These are phyloP conservation scores for Melopsittacus undulatus DNA, from an alignment of 2,797 vertebrate species.

Conservation along the genomic window DNA sequence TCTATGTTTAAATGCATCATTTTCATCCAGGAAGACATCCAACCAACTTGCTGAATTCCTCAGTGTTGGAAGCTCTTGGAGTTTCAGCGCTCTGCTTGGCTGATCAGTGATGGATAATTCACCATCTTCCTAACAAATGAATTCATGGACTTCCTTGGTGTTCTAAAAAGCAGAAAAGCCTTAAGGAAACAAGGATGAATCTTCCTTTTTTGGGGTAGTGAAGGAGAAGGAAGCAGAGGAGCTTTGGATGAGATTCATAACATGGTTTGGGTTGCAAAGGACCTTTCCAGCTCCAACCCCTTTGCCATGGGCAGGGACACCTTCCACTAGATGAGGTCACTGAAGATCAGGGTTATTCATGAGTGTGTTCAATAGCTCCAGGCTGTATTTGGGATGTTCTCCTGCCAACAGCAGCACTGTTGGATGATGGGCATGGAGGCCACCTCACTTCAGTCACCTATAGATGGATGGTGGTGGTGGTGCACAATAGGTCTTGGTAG, in stretches of 20 bases:
- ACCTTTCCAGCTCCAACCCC: neutral
- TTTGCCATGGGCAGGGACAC: neutral
- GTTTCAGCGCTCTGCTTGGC: neutral
- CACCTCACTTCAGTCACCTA: too few relatives aligned
- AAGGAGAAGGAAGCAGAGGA: neutral
- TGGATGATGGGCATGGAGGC: neutral
- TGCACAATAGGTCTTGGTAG: neutral
- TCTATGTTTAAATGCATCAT: neutral
- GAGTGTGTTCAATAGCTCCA: neutral
- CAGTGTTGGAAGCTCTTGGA: neutral
- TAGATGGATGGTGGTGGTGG: fast-evolving
- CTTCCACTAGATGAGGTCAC: neutral
- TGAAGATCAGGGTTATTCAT: neutral
- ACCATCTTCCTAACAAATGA: neutral
- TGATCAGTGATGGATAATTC: neutral
- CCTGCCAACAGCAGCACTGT: neutral
- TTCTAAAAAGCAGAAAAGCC: neutral
- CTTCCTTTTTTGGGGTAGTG: neutral
- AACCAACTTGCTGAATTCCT: neutral
- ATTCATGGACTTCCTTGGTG: neutral
- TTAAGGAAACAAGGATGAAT: neutral
- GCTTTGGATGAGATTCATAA: neutral
- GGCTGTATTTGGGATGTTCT: neutral
- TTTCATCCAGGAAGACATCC: neutral
- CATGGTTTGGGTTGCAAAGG: neutral